Percentiles rank a stretch among this genome's conserved stretches.
These are phyloP conservation scores for Malurus elegans DNA, from an alignment of 2,113 vertebrate species.

Conservation along the genomic window DNA sequence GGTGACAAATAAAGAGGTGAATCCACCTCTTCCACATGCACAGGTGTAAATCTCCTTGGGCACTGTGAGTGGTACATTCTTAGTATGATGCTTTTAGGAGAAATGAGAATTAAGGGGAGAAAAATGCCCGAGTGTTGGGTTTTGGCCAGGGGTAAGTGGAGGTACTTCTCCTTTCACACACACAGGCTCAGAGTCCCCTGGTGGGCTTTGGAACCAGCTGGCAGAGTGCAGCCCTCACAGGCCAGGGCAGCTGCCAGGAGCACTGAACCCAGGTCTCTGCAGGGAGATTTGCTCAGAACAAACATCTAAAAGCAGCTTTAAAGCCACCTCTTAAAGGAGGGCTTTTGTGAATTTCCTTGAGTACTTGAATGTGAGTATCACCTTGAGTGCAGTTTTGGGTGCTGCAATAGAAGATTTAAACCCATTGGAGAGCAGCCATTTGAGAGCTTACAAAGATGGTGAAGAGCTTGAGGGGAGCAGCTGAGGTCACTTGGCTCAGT, in stretches of 20 bases:
- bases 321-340: neutral
- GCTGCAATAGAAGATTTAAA: neutral
- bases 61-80: fast-evolving
- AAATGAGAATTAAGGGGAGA: neutral
- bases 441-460: neutral
- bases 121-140: fast-evolving
- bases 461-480: neutral
- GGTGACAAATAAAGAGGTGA: neutral
- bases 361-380: neutral
- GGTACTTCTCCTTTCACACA: neutral
- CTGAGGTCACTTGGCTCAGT: neutral
- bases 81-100: neutral
- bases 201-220: neutral
- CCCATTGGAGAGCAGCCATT: neutral
- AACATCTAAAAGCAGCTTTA: fast-evolving
- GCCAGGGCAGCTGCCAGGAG: neutral
- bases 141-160: neutral
- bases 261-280: neutral
- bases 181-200: neutral
- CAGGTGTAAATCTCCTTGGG: neutral
- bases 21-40: neutral
- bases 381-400: neutral
- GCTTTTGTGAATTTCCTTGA: neutral
- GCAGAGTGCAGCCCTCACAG: neutral
- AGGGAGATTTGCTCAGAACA: neutral